Conservation (phyloP, 1,140 invertebrate genomes). For the Drosophila fuyamai region DNA sequence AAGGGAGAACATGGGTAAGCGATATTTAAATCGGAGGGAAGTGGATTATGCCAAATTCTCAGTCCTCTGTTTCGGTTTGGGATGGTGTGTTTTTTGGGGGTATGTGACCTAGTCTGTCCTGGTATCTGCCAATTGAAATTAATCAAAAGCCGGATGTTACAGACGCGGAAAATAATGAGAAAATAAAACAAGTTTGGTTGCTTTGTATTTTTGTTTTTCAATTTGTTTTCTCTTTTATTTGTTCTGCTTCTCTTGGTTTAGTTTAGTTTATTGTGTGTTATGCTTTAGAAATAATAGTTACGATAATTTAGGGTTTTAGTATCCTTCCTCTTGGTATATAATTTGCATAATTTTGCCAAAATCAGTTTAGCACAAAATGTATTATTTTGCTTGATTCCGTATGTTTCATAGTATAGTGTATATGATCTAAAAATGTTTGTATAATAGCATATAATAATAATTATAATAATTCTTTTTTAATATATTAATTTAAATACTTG, state of each 20-base stretch:
- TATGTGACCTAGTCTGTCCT: conserved; percentile 37
- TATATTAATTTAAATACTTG: conserved; percentile 70
- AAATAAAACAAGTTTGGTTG: conserved; percentile 75
- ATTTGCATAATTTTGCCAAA: conserved; percentile 81
- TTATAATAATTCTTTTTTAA: conserved; percentile 56
- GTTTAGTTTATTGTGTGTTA: conserved; percentile 59
- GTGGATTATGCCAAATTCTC: conserved; percentile 59
- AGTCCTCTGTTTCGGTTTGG: conserved; percentile 31
- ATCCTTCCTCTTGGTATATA: conserved; percentile 60
- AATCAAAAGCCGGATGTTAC: conserved; percentile 35
- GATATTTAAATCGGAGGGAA: conserved; percentile 20
- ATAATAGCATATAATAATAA: conserved; percentile 78
- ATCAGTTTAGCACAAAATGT: conserved; percentile 75
- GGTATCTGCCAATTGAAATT: conserved; percentile 62
- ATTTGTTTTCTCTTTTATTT: conserved; percentile 75
- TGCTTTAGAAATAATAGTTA: conserved; percentile 74
- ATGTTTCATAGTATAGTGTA: conserved; percentile 62
- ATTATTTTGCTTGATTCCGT: conserved; percentile 48
- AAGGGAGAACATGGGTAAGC: conserved; percentile 25
- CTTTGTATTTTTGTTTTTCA: conserved; percentile 57
- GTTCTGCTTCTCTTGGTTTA: conserved; percentile 59
- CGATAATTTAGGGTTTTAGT: conserved; percentile 66
- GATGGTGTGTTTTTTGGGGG: conserved; percentile 18
- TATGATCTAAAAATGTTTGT: conserved; percentile 74
- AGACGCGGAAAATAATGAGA: conserved; percentile 52